Evolutionary conservation across 2,888 invertebrate species (phyloP).

Genomic region (Luperina nickerlii): DNA sequence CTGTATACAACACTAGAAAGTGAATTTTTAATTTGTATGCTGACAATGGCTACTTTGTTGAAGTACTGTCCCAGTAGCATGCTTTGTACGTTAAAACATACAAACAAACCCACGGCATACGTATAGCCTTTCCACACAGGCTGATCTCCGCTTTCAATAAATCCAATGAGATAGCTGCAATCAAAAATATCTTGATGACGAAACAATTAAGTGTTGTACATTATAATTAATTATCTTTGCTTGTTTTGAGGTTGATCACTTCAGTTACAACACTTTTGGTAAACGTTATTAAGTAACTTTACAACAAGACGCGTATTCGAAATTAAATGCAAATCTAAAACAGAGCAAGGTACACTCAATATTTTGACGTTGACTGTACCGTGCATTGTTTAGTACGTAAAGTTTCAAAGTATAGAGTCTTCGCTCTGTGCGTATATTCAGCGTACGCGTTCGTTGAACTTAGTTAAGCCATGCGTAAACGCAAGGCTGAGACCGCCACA

Average conservation of each 20-base stretch:
- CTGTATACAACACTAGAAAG: slow-evolving; percentile 95
- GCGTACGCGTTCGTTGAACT: background rate
- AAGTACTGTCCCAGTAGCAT: slow-evolving; percentile 95
- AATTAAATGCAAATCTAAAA: background rate
- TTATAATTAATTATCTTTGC: slow-evolving; percentile 16
- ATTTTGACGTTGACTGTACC: background rate
- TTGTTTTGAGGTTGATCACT: background rate
- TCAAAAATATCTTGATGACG: background rate
- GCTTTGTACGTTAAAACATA: slow-evolving; percentile 93
- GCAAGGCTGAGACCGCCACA: background rate
- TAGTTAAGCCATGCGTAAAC: background rate
- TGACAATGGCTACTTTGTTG: slow-evolving; percentile 94
- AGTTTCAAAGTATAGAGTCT: background rate
- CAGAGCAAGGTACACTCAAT: background rate
- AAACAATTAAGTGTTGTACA: slow-evolving; percentile 3
- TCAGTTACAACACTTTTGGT: slow-evolving; percentile 1
- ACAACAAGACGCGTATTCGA: background rate
- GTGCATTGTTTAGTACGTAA: background rate
- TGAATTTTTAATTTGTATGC: slow-evolving; percentile 95
- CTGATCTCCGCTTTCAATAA: slow-evolving; percentile 88
- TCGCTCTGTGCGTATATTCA: background rate
- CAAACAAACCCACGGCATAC: slow-evolving; percentile 93
- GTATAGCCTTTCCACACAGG: slow-evolving; percentile 95
- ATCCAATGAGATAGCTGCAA: slow-evolving; percentile 91
- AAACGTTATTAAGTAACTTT: slow-evolving; percentile 11